Evolutionary conservation across 2,113 vertebrate genomes (phyloP), one percentile per base, ranked within the genome.

Genomic region (Xiphias gladius): DNA sequence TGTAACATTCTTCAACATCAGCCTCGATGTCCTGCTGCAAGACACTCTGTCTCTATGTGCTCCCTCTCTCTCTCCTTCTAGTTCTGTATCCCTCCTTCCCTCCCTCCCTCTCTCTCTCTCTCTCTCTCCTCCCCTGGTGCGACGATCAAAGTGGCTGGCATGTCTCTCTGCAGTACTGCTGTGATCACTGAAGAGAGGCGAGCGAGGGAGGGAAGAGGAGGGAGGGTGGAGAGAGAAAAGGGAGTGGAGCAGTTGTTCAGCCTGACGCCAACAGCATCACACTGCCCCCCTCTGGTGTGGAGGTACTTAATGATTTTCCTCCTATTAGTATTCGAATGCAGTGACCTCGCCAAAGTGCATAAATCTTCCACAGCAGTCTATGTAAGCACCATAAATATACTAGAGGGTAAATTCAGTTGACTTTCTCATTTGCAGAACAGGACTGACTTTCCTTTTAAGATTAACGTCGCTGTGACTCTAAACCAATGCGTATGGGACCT

Each of bases 171-270:
- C 89, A 90, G 91, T 52, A 79, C 86, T 91, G 88, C 91, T 93
- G 88, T 93, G 91, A 93, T 94, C 89, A 84, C 86, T 86, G 91
- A 48, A 96, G 96, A 95, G 97, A 96, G 96, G 88, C 91, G 91
- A 86, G 76, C 11, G 37, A 73, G 57, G 13, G 68, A 80, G 76
- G 46, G 52, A 59, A 12, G 74, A 59, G 58, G 37, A 54, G 30
- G n/a, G 73, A 80, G 37, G 32, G 32, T 58, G 30, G 59, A 64
- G 58, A 50, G 35, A 68, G 76, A 64, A 32, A 61, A 57, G 67
- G 82, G 68, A 80, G 67, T 20, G 26, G 79, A 74, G 64, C 24
- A n/a, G 71, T 68, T 54, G 35, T 5, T 81, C 35, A 39, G 74
- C 35, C 67, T 6, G 58, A 61, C 0, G 75, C 30, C 19, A 75